Percentiles rank a stretch among this genome's conserved stretches.
Evolutionary conservation across 2,888 invertebrate species (phyloP).

Genomic region (Rhagophthalmus giganteus): DNA sequence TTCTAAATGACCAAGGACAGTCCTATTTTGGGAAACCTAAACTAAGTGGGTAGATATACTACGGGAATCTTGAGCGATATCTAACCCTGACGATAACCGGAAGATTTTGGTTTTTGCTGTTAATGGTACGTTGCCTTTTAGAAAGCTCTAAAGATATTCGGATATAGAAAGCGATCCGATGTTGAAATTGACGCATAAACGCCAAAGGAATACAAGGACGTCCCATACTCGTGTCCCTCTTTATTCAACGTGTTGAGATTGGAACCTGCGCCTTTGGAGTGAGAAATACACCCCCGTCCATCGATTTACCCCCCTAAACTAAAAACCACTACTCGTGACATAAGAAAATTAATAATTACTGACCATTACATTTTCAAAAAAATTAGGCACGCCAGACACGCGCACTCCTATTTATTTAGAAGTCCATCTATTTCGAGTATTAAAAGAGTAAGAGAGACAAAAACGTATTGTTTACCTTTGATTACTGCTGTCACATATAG

Average conservation of each 20-base stretch:
- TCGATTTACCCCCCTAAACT: constrained; percentile 45
- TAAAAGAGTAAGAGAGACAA: constrained; percentile 42
- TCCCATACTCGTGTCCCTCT: constrained; percentile 31
- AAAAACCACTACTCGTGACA: constrained; percentile 28
- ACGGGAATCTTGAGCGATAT: too few species aligned
- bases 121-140: too few species aligned
- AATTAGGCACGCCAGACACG: constrained; percentile 1
- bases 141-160: too few species aligned
- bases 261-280: constrained; percentile 47
- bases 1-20: too few species aligned
- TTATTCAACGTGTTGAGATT: constrained; percentile 41
- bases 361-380: constrained; percentile 7
- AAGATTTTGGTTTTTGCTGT: too few species aligned
- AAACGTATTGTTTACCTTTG: constrained; percentile 54
- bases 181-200: constrained; percentile 20
- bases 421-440: constrained; percentile 8
- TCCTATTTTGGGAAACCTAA: too few species aligned
- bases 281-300: constrained; percentile 42
- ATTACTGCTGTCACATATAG: constrained; percentile 45
- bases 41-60: too few species aligned
- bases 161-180: constrained; percentile 15
- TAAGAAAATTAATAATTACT: constrained; percentile 21
- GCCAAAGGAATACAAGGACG: constrained; percentile 29
- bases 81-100: too few species aligned
- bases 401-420: constrained; percentile 4